These are phyloP conservation scores for Ancistrus triradiatus DNA, from an alignment of 2,113 vertebrate species.

Conservation along the genomic window DNA sequence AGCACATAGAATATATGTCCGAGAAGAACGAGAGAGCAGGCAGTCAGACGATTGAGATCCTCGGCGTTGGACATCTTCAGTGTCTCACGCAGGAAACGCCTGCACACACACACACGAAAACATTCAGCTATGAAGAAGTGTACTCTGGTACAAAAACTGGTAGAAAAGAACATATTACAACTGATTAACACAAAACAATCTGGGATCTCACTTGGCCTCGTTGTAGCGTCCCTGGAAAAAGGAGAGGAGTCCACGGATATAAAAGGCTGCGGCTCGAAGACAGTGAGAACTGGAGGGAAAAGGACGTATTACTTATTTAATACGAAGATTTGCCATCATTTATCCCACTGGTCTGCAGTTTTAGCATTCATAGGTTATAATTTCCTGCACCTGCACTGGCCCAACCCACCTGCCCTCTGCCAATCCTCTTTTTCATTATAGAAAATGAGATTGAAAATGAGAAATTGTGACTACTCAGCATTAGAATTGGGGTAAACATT, in stretches of 20 bases:
- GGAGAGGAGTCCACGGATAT: conserved; percentile 94
- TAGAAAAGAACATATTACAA: background rate
- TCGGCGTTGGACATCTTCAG: conserved; percentile 98
- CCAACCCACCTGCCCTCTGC: no score
- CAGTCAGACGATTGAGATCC: conserved; percentile 92
- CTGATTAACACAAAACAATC: background rate
- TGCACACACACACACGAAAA: conserved; percentile 44
- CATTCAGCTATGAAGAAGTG: background rate
- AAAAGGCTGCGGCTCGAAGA: conserved; percentile 92
- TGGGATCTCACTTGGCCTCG: conserved; percentile 86
- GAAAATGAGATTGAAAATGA: no score
- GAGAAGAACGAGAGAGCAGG: conserved; percentile 93
- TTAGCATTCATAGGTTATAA: no score
- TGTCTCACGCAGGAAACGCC: conserved; percentile 92
- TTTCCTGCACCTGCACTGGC: no score
- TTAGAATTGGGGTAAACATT: background rate
- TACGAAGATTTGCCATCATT: no score
- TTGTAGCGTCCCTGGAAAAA: conserved; percentile 99
- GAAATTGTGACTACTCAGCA: background rate
- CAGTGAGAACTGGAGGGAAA: conserved; percentile 82
- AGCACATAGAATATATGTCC: conserved; percentile 97
- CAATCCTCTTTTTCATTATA: no score
- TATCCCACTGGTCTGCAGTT: no score
- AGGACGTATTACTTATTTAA: no score
- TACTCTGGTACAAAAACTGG: no score